Base-by-base conservation (phyloP, 2,888 invertebrate genomes). In the Leptinotarsa juncta region DNA sequence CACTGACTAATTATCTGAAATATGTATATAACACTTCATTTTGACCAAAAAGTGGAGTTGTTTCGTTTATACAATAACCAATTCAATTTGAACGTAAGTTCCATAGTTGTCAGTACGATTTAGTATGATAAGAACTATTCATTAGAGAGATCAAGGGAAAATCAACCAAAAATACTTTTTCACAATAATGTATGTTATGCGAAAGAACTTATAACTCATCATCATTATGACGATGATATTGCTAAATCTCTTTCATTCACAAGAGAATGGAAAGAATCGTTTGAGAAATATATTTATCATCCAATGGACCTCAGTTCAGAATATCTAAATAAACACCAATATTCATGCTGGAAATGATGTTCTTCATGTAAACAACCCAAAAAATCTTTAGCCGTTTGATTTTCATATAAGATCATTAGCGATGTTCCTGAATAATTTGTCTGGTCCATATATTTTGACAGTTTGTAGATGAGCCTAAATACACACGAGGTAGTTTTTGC, bases 271-370 rank as follows among this genome's bases (percentile, higher is more conserved):
- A 32, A 62, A 18, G 3, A n/a, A 32, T 62, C 62, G 62, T n/a
- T 62, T n/a, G 32, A 32, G n/a, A 14, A 62, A 62, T 15, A 42
- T 62, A 42, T 62, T 42, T 42, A 62, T 62, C 62, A 62, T 62
- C n/a, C 42, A 32, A n/a, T 32, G 62, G 18, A 32, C 32, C 5
- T 7, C n/a, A 32, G 62, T 62, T 32, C 5, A 62, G 42, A 42
- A 62, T 42, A 62, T 62, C 16, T 26, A 42, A 62, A 62, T 23
- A 62, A 62, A 32, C 62, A 60, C 4, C 5, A 62, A 32, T 26
- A 32, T 62, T 62, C n/a, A 12, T 32, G 62, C n/a, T 62, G 2
- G 42, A 32, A 26, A 32, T 12, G 32, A 62, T 12, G 32, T 62
- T 62, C 32, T 18, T 0, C n/a, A 62, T 62, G 62, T 62, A 62